These are phyloP conservation scores for Agapornis roseicollis DNA, from an alignment of 2,113 vertebrate genomes.

Conservation along the genomic window DNA sequence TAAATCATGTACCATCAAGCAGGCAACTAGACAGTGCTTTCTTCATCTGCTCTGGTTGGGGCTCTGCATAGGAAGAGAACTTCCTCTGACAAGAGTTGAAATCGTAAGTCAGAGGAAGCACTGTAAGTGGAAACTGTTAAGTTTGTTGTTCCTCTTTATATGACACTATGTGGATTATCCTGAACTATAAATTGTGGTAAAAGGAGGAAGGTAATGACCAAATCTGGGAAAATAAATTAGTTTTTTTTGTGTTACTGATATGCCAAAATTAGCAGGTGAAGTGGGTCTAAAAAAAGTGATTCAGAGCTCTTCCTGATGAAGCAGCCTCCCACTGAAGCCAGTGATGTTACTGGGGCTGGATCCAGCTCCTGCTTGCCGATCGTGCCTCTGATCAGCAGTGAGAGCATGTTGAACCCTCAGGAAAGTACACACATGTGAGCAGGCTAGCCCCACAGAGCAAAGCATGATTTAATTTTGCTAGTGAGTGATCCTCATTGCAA, in stretches of 20 bases:
- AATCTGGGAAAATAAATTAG: background rate
- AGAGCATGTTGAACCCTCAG: background rate
- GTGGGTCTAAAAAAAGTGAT: background rate
- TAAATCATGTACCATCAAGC: background rate
- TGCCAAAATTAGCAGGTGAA: background rate
- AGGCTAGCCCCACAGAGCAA: background rate
- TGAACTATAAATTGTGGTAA: background rate
- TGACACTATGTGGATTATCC: background rate
- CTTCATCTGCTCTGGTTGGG: background rate
- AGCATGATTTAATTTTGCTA: background rate
- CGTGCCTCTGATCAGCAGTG: background rate
- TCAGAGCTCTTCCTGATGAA: background rate
- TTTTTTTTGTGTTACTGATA: background rate
- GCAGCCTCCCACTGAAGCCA: background rate
- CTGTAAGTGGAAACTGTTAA: background rate
- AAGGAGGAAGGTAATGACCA: background rate
- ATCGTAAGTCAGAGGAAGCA: background rate
- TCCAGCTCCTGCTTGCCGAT: background rate
- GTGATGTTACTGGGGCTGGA: background rate
- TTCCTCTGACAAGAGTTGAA: background rate
- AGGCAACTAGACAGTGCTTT: background rate
- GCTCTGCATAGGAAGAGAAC: background rate
- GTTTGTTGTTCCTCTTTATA: background rate
- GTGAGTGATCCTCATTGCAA: background rate
- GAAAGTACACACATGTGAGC: background rate